These are phyloP conservation scores for Buphagus erythrorhynchus DNA, from an alignment of 2,797 vertebrate species.

Conservation along the genomic window DNA sequence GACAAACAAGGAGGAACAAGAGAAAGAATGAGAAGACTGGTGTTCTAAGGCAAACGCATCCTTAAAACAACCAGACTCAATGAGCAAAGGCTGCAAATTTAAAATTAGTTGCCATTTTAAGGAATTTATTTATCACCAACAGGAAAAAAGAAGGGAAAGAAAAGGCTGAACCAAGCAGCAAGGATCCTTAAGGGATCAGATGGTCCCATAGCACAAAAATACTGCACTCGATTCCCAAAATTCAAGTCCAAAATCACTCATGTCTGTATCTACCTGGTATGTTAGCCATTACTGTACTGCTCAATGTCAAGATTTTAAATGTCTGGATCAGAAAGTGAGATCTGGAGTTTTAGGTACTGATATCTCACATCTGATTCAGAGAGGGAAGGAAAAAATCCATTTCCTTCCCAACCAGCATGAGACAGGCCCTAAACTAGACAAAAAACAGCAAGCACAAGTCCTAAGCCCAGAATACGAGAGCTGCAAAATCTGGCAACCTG, in stretches of 20 bases:
- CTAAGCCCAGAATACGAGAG: background rate
- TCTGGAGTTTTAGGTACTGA: background rate
- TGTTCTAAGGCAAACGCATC: background rate
- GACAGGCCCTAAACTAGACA: background rate
- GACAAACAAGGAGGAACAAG: background rate
- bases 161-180: background rate
- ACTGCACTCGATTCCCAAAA: background rate
- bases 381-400: background rate
- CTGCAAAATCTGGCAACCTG: background rate
- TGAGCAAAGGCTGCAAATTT: background rate
- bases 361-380: background rate
- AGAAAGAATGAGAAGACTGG: background rate
- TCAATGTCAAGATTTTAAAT: background rate
- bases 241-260: background rate
- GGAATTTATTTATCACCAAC: background rate
- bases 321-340: background rate
- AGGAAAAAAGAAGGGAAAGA: background rate
- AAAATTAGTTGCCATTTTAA: background rate
- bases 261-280: background rate
- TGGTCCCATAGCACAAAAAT: background rate
- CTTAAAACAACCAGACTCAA: background rate
- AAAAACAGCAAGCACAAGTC: background rate
- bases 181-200: accelerated
- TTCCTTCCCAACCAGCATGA: background rate
- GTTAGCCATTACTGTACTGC: background rate